Percentiles rank a stretch among this genome's conserved stretches.
Conservation (phyloP, 2,113 vertebrate genomes). For the Anoplopoma fimbria region DNA sequence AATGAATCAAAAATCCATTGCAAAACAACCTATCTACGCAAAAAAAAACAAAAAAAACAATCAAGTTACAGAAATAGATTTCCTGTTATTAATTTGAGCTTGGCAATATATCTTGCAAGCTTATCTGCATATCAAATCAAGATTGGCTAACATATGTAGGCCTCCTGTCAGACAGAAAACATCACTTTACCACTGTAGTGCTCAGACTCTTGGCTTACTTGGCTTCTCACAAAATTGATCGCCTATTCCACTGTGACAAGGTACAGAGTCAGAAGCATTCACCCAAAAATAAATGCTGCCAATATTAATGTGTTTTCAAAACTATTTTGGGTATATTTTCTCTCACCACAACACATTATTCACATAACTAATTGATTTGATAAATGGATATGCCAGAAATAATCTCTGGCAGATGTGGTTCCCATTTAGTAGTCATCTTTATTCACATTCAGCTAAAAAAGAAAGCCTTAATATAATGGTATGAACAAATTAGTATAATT, state of each 20-base stretch:
- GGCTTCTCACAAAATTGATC: constrained; percentile 22
- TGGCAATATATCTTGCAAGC: constrained; percentile 26
- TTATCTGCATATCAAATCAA: constrained; percentile 56
- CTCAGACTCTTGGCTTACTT: constrained; percentile 32
- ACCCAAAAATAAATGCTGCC: constrained; percentile 6
- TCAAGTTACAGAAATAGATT: constrained; percentile 38
- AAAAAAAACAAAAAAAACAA: not conserved
- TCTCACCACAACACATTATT: constrained; percentile 26
- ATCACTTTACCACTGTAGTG: constrained; percentile 35
- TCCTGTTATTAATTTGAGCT: constrained; percentile 34
- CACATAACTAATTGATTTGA: constrained; percentile 42
- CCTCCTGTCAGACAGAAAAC: constrained; percentile 42
- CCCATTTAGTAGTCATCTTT: constrained; percentile 18
- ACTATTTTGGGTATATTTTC: constrained; percentile 34
- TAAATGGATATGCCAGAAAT: constrained; percentile 31
- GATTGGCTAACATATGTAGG: constrained; percentile 27
- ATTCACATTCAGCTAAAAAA: constrained; percentile 23
- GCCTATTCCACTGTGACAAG: constrained; percentile 19
- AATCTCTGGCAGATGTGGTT: constrained; percentile 9
- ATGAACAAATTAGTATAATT: constrained; percentile 70
- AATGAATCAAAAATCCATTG: constrained; percentile 40
- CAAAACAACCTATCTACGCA: not conserved
- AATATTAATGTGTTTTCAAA: constrained; percentile 42
- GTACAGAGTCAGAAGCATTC: not conserved
- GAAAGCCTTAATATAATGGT: constrained; percentile 40